phyloP scores from a whole-genome alignment of 1,140 invertebrate species.

The Nasonia vitripennis region DNA sequence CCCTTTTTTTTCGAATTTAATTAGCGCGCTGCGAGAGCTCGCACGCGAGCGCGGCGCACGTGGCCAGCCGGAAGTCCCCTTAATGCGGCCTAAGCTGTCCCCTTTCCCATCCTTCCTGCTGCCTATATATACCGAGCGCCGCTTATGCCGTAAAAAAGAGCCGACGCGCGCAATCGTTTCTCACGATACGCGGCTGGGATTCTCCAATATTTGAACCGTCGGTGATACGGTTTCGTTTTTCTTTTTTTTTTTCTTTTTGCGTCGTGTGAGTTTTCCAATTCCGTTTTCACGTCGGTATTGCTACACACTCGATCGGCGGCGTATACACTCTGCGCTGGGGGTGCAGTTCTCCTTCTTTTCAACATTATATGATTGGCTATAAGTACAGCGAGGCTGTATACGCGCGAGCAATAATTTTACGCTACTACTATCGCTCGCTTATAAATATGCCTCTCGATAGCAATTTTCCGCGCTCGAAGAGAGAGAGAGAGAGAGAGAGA shows the following conservation, averaged over 20 bases:
- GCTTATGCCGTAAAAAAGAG: neutral
- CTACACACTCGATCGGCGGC: neutral
- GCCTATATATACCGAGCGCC: neutral
- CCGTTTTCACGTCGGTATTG: neutral
- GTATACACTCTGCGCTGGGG: neutral
- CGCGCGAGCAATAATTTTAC: slow-evolving; percentile 3
- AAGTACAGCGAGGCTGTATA: neutral
- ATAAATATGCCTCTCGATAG: slow-evolving; percentile 9
- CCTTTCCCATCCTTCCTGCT: slow-evolving; percentile 31
- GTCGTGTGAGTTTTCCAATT: no score
- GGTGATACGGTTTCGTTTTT: neutral
- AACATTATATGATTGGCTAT: neutral
- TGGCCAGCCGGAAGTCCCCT: slow-evolving; percentile 42
- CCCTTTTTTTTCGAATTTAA: slow-evolving; percentile 49
- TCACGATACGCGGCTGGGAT: slow-evolving; percentile 41
- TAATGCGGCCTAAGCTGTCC: slow-evolving; percentile 31
- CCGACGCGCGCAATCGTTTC: neutral
- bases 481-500: neutral
- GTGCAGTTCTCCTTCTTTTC: neutral
- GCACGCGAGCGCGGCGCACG: slow-evolving; percentile 21
- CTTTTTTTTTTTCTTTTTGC: neutral
- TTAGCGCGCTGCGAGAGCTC: slow-evolving; percentile 28
- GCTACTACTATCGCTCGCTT: neutral
- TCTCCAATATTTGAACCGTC: slow-evolving; percentile 37
- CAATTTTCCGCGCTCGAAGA: neutral